These are phyloP conservation scores for Campopleginae sp. DNA, from an alignment of 2,888 invertebrate genomes.

Conservation along the genomic window DNA sequence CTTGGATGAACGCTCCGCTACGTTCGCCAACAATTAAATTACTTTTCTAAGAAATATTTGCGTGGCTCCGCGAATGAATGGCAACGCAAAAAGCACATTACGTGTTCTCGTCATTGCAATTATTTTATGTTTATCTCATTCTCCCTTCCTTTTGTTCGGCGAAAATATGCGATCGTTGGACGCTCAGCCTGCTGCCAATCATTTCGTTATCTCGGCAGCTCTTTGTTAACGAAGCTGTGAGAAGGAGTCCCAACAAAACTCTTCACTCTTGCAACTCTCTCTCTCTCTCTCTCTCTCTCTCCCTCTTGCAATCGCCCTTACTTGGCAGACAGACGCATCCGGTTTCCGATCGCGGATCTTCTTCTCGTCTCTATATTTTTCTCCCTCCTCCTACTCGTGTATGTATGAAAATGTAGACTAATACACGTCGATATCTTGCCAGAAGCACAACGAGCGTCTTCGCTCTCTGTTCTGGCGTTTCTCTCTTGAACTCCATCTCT, in stretches of 20 bases:
- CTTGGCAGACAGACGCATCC: constrained; percentile 76
- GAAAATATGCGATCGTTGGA: constrained; percentile 24
- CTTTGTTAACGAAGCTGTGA: constrained; percentile 74
- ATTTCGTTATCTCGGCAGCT: constrained; percentile 77
- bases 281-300: constrained; percentile 67
- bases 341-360: constrained; percentile 74
- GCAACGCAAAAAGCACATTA: neutral
- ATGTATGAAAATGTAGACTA: constrained; percentile 11
- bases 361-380: constrained; percentile 51
- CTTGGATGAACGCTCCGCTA: neutral
- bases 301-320: neutral
- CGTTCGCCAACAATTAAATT: constrained; percentile 18
- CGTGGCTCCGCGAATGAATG: neutral
- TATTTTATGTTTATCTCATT: neutral
- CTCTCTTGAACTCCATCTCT: constrained; percentile 14
- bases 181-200: constrained; percentile 75
- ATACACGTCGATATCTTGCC: constrained; percentile 31
- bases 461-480: constrained; percentile 16
- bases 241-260: constrained; percentile 28
- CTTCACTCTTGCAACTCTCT: constrained; percentile 16
- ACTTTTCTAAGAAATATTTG: constrained; percentile 37
- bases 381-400: neutral
- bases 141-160: constrained; percentile 21
- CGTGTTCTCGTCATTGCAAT: neutral
- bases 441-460: constrained; percentile 26